A percentile compares a stretch with the other conserved stretches of the same genome.
Evolutionary conservation across 2,113 vertebrate species (phyloP).

Genomic region (Heptranchias perlo): DNA sequence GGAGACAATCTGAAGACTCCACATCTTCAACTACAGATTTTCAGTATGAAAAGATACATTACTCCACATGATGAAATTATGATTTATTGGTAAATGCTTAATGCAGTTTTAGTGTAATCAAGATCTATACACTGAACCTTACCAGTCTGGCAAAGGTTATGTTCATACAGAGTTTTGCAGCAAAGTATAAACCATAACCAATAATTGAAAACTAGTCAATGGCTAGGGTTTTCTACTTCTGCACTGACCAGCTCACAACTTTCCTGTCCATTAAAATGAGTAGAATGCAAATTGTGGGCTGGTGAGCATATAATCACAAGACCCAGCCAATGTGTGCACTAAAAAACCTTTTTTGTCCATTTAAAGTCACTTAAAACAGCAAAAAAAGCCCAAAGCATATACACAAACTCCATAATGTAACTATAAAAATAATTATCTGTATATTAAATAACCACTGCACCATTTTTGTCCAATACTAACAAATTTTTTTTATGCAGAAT

Average conservation of each 20-base stretch:
- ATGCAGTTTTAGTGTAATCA: conserved; percentile 11
- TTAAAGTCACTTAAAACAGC: neutral
- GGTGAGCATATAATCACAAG: neutral
- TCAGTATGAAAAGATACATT: neutral
- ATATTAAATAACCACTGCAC: conserved; percentile 2
- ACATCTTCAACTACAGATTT: neutral
- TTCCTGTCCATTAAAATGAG: neutral
- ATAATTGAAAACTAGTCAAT: neutral
- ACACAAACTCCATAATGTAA: neutral
- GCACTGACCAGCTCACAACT: neutral
- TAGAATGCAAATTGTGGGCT: neutral
- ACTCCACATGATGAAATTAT: neutral
- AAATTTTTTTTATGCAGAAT: neutral
- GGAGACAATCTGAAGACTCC: neutral
- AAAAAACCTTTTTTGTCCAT: neutral
- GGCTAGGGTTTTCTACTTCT: neutral
- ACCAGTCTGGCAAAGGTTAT: neutral
- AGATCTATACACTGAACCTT: neutral
- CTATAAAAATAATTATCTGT: conserved; percentile 26
- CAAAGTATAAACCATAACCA: conserved; percentile 24
- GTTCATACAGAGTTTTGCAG: conserved; percentile 9
- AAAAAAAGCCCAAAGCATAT: neutral
- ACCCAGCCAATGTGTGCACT: neutral
- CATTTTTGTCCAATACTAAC: neutral
- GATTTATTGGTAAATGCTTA: conserved; percentile 4